These are phyloP conservation scores for Thereva unica DNA, from an alignment of 2,888 invertebrate genomes.

Conservation along the genomic window DNA sequence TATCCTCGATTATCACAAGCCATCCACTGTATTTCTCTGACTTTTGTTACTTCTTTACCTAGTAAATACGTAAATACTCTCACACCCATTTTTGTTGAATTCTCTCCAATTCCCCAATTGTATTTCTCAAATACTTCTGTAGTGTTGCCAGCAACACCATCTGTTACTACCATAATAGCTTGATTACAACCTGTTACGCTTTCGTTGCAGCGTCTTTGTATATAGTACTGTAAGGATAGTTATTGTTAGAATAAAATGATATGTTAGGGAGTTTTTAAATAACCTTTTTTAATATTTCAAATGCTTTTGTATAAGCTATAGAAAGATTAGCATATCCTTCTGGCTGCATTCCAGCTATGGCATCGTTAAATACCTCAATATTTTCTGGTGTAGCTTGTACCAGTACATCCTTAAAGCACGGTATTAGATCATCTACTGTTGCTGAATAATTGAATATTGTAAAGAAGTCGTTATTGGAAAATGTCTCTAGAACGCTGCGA, in stretches of 20 bases:
- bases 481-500: slow-evolving; percentile 84
- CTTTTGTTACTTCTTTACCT: slow-evolving; percentile 91
- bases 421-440: slow-evolving; percentile 72
- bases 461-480: slow-evolving; percentile 97
- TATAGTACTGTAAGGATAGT: slow-evolving; percentile 57
- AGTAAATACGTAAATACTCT: slow-evolving; percentile 95
- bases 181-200: slow-evolving; percentile 81
- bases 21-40: slow-evolving; percentile 88
- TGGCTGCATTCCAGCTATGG: slow-evolving; percentile 65
- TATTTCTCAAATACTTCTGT: slow-evolving; percentile 82
- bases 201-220: slow-evolving; percentile 61
- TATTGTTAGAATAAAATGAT: not conserved
- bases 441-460: slow-evolving; percentile 86
- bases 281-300: slow-evolving; percentile 76
- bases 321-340: slow-evolving; percentile 84
- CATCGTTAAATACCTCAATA: slow-evolving; percentile 71
- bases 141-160: slow-evolving; percentile 87
- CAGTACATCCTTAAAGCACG: slow-evolving; percentile 81
- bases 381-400: slow-evolving; percentile 91
- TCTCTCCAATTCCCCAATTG: slow-evolving; percentile 69
- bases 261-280: slow-evolving; percentile 46
- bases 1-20: slow-evolving; percentile 95
- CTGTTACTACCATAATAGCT: slow-evolving; percentile 95
- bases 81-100: slow-evolving; percentile 76
- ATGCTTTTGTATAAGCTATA: slow-evolving; percentile 80